These are phyloP conservation scores for Enoplolaimus lenunculus DNA, from an alignment of 2,888 invertebrate species.

Conservation along the genomic window DNA sequence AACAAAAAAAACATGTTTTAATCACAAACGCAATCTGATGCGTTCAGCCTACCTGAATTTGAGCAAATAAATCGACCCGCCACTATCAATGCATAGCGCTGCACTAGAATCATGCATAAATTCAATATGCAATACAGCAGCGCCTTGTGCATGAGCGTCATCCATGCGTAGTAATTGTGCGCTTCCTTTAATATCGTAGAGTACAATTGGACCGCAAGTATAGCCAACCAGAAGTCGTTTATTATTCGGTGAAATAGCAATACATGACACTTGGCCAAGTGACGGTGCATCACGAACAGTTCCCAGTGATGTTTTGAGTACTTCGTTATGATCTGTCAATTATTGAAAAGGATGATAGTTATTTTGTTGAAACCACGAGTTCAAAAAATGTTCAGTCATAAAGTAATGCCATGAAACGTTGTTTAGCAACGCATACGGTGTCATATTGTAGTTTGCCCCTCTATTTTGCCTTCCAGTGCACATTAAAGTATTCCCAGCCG, in stretches of 20 bases:
- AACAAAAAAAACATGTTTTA: too few species aligned
- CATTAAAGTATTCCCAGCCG: too few species aligned
- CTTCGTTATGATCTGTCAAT: not conserved
- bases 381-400: too few species aligned
- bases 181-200: not conserved
- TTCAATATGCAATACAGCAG: conserved; percentile 63
- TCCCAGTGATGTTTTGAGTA: not conserved
- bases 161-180: conserved; percentile 17
- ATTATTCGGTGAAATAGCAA: conserved; percentile 73
- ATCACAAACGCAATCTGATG: too few species aligned
- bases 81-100: conserved; percentile 71
- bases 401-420: too few species aligned
- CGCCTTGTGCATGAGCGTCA: conserved; percentile 68
- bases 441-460: too few species aligned
- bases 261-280: conserved; percentile 49
- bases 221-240: conserved; percentile 65
- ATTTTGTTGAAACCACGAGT: too few species aligned
- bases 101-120: conserved; percentile 59
- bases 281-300: conserved; percentile 26
- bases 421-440: too few species aligned
- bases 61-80: conserved; percentile 86
- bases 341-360: too few species aligned
- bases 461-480: too few species aligned
- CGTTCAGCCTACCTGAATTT: conserved; percentile 69
- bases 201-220: conserved; percentile 54